Evolutionary conservation across 2,797 vertebrate species (phyloP), one percentile per base, ranked within the genome.

Genomic region (Alosa sapidissima): DNA sequence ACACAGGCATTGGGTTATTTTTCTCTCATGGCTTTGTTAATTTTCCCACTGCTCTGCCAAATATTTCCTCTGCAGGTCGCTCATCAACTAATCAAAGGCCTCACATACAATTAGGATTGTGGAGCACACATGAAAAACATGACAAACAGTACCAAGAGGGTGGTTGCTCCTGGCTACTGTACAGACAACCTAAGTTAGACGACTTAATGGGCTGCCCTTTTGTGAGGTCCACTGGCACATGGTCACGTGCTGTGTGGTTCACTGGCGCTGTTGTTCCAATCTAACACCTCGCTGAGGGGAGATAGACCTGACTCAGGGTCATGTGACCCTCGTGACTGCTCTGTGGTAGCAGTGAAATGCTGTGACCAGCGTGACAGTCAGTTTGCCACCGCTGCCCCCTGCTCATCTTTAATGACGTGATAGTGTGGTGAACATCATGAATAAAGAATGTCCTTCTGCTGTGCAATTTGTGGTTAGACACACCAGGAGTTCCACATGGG

Each of bases 1-100:
- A 62, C 72, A 86, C 33, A 84, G 45, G 83, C 60, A 86, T 60
- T 55, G 41, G 45, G 81, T 81, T 65, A 55, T 41, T 82, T 21
- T 24, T 24, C 62, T 13, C 6, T 84, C 72, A 78, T 21, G 14
- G 6, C 41, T 78, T 47, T 78, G 72, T 83, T 62, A 55, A 58
- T 54, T 52, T 78, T 47, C 41, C 41, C 41, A 78, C 41, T 36
- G 14, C 1, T 47, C 72, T 78, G 72, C 36, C 72, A 78, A 78
- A 78, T 78, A 78, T 78, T 45, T 45, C 72, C 24, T 19, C 1
- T 19, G 41, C 72, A 45, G 5, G 36, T 78, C 41, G 14, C 16
- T 45, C 36, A 47, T 78, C 5, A 78, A 19, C 14, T 21, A 19
- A 78, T 78, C 19, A 78, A 78, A 78, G 21, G 4, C 28, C 65